Evolutionary conservation across 2,888 invertebrate species (phyloP).

Genomic region (Rhagonycha fulva): DNA sequence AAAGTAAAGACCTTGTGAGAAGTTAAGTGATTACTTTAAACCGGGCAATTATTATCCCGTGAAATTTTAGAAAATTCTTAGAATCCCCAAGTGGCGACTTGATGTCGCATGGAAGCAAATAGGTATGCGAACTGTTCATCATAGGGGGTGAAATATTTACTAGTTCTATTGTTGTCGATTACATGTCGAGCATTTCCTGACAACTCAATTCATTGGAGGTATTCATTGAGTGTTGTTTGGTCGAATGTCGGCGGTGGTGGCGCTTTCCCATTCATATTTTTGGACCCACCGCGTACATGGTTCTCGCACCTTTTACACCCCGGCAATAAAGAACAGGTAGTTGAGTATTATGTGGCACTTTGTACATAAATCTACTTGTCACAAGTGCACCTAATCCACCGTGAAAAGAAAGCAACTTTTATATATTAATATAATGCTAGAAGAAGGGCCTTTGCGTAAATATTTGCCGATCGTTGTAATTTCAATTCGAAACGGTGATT

Average conservation of each 20-base stretch:
- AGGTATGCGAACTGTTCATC: conserved; percentile 13
- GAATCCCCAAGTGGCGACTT: conserved; percentile 25
- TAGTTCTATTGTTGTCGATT: conserved; percentile 47
- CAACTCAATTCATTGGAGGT: conserved; percentile 47
- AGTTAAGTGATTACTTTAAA: conserved; percentile 11
- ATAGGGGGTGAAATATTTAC: conserved; percentile 48
- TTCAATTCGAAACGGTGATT: conserved; percentile 49
- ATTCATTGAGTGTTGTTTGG: conserved; percentile 43
- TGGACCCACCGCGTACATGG: conserved; percentile 60
- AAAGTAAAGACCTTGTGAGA: conserved; percentile 14
- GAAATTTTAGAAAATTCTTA: conserved; percentile 23
- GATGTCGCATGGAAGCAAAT: conserved; percentile 11
- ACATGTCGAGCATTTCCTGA: conserved; percentile 49
- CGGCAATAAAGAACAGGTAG: conserved; percentile 39
- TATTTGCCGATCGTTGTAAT: conserved; percentile 52
- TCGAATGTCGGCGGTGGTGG: conserved; percentile 55
- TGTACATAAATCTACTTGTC: conserved; percentile 55
- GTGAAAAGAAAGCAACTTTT: conserved; percentile 42
- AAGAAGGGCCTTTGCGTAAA: conserved; percentile 50
- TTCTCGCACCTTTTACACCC: conserved; percentile 50
- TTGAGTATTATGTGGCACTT: conserved; percentile 41
- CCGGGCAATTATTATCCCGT: conserved; percentile 18
- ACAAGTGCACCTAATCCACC: conserved; percentile 49
- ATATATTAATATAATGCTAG: conserved; percentile 14
- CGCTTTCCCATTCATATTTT: conserved; percentile 61